Evolutionary conservation across 2,888 invertebrate species (phyloP).

Genomic region (Heliconius ismenius): DNA sequence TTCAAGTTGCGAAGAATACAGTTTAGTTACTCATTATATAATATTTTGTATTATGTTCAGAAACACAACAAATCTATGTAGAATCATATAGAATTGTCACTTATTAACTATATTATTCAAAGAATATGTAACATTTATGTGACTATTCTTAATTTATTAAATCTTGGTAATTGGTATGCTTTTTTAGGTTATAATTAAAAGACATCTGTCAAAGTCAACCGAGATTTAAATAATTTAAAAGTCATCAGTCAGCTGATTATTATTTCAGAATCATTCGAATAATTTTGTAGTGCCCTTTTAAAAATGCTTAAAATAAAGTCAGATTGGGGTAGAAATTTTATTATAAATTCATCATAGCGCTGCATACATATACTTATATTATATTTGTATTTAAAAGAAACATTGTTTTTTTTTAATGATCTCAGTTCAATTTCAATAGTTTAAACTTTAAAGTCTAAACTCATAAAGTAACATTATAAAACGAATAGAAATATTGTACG

Average conservation of each 20-base stretch:
- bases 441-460: no score
- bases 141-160: background rate
- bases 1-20: background rate
- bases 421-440: no score
- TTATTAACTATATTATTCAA: background rate
- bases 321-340: no score
- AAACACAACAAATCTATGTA: background rate
- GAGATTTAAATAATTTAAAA: no score
- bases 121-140: no score
- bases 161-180: background rate
- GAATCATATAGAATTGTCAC: background rate
- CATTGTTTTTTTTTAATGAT: no score
- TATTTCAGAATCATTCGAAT: background rate
- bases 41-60: background rate
- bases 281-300: background rate
- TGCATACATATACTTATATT: no score
- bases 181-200: slow-evolving; percentile 9
- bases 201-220: slow-evolving; percentile 4
- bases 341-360: no score
- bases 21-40: slow-evolving; percentile 9
- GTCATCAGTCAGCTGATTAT: slow-evolving; percentile 1
- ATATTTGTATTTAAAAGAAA: no score
- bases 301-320: background rate
- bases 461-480: no score
- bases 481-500: no score